These are phyloP conservation scores for Onychomys torridus DNA, from an alignment of 2,797 vertebrate species.

Conservation along the genomic window DNA sequence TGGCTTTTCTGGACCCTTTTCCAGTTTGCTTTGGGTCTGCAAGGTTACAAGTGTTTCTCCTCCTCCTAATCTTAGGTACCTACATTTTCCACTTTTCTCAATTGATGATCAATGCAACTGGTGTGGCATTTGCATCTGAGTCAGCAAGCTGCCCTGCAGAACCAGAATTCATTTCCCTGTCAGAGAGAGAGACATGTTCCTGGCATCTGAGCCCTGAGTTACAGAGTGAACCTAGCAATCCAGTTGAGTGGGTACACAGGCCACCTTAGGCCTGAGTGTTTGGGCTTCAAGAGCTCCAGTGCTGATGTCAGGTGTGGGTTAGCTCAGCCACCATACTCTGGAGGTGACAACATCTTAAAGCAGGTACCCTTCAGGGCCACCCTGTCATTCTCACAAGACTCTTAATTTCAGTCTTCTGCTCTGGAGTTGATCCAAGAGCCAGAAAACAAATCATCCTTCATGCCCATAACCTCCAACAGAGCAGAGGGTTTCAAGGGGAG, in stretches of 20 bases:
- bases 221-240: neutral
- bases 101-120: neutral
- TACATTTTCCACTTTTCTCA: slow-evolving; percentile 1
- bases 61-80: neutral
- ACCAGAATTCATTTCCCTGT: neutral
- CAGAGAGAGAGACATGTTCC: neutral
- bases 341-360: neutral
- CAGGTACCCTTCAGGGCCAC: neutral
- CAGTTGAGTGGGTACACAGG: neutral
- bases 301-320: neutral
- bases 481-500: neutral
- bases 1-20: neutral
- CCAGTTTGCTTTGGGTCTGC: neutral
- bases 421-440: neutral
- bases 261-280: neutral
- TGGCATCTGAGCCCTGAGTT: neutral
- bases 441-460: neutral
- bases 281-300: neutral
- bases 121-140: slow-evolving; percentile 45
- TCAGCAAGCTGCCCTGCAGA: slow-evolving; percentile 27
- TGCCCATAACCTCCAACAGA: neutral
- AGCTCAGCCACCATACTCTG: neutral
- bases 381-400: neutral
- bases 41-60: neutral
- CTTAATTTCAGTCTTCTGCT: neutral